These are phyloP conservation scores for Glaucomys volans DNA, from an alignment of 2,113 vertebrate genomes.

Conservation along the genomic window DNA sequence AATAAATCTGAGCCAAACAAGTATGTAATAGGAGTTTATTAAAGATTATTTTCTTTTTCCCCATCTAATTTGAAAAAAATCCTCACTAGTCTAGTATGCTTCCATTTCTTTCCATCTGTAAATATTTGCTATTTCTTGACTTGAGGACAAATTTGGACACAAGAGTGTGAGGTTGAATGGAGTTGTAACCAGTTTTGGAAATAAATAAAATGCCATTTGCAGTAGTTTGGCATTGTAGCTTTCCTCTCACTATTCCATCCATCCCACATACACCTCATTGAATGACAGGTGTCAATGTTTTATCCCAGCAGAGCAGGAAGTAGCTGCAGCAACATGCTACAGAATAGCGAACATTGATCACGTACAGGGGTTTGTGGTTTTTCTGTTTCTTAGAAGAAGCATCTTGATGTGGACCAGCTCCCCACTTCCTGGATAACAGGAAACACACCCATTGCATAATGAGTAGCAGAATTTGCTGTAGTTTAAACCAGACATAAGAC, in stretches of 20 bases:
- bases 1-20: not conserved
- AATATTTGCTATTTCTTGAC: conserved; percentile 21
- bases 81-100: not conserved
- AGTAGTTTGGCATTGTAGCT: not conserved
- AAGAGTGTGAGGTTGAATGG: not conserved
- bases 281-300: not conserved
- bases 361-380: conserved; percentile 38
- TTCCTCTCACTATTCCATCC: not conserved
- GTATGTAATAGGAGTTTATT: not conserved
- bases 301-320: not conserved
- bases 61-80: not conserved
- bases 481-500: not conserved
- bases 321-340: not conserved
- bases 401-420: not conserved
- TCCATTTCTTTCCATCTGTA: conserved; percentile 2
- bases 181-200: not conserved
- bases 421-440: conserved; percentile 54
- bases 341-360: not conserved
- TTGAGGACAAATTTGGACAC: not conserved
- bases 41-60: not conserved
- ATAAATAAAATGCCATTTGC: not conserved
- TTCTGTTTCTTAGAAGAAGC: conserved; percentile 13
- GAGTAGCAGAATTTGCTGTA: conserved; percentile 7
- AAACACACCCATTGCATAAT: conserved; percentile 40
- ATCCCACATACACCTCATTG: not conserved